Percentiles rank a stretch among this genome's conserved stretches.
Evolutionary conservation across 2,888 invertebrate species (phyloP).

Genomic region (Chloroclystis v-ata): DNA sequence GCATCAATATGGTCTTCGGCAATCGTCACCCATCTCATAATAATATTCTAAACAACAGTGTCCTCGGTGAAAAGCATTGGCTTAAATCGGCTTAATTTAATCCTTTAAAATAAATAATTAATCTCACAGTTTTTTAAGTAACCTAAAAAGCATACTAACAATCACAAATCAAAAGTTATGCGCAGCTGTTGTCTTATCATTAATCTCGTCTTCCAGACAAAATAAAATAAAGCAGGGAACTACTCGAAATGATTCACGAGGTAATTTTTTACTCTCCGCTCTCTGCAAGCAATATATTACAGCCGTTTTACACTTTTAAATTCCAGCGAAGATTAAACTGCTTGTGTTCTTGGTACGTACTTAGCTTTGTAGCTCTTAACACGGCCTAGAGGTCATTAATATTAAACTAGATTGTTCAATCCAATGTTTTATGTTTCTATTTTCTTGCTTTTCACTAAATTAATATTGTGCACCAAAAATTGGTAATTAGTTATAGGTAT

Average conservation of each 20-base stretch:
- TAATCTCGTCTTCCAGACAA: conserved; percentile 27
- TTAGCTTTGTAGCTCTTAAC: conserved; percentile 7
- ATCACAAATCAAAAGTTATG: conserved; percentile 15
- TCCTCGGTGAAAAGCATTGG: too few species aligned
- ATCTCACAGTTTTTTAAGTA: background rate
- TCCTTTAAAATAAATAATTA: too few species aligned
- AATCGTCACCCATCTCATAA: too few species aligned
- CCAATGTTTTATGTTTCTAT: background rate
- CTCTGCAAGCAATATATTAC: conserved; percentile 39
- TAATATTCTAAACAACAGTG: too few species aligned
- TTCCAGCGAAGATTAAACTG: conserved; percentile 22
- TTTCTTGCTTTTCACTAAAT: too few species aligned
- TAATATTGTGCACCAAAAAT: too few species aligned
- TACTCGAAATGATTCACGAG: conserved; percentile 37
- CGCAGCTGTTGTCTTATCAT: conserved; percentile 31
- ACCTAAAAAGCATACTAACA: background rate
- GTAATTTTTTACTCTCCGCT: conserved; percentile 36
- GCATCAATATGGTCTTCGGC: too few species aligned
- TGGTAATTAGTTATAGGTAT: too few species aligned
- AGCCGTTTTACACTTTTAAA: conserved; percentile 35
- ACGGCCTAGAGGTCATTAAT: background rate
- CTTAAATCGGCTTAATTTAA: too few species aligned
- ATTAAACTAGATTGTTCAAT: background rate
- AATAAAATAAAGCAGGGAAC: conserved; percentile 26
- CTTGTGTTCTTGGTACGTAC: conserved; percentile 5